These are phyloP conservation scores for Goniozus legneri DNA, from an alignment of 1,140 invertebrate species.

Conservation along the genomic window DNA sequence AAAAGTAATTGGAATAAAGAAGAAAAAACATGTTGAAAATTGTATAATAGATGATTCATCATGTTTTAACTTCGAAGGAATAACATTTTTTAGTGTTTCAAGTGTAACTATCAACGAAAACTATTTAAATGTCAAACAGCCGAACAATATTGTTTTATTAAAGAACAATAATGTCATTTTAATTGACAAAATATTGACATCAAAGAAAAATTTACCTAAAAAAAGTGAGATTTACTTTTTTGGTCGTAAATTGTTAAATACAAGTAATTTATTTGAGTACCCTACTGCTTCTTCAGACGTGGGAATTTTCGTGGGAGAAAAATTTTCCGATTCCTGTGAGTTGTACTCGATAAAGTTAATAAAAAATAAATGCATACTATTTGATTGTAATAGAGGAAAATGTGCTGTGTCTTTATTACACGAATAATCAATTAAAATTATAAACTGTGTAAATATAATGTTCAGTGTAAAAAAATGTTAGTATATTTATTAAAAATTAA, in stretches of 20 bases:
- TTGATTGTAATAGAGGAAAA: background rate
- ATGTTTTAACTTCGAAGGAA: background rate
- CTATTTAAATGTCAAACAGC: background rate
- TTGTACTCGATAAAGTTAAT: background rate
- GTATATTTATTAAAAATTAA: no score
- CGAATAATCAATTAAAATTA: background rate
- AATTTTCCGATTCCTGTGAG: background rate
- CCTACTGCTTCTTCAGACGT: background rate
- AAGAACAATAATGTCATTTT: background rate
- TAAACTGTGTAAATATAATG: no score
- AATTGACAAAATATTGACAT: background rate
- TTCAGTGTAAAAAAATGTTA: no score
- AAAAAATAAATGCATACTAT: background rate
- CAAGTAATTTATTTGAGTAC: background rate
- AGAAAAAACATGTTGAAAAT: background rate
- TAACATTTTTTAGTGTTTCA: background rate
- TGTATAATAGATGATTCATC: background rate
- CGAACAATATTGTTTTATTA: constrained; percentile 2
- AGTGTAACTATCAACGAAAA: background rate
- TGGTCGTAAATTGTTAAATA: background rate
- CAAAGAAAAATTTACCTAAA: background rate
- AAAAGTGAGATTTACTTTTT: background rate
- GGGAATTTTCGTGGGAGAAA: background rate
- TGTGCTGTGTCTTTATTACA: background rate
- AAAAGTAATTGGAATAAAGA: background rate